Evolutionary conservation across 2,113 vertebrate genomes (phyloP).

Genomic region (Neodontobutis hainanensis): DNA sequence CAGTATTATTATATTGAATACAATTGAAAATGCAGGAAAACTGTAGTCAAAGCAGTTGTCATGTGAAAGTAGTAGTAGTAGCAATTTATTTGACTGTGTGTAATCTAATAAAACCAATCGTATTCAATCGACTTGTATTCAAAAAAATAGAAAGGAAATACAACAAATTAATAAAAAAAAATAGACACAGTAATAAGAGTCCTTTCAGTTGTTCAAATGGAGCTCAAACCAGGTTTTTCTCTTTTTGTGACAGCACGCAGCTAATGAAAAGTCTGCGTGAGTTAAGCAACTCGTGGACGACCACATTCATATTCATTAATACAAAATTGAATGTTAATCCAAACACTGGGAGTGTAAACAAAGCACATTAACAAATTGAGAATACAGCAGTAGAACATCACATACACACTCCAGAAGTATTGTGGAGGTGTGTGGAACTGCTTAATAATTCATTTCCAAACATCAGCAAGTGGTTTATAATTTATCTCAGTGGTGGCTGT

Average conservation of each 20-base stretch:
- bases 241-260: conserved; percentile 21
- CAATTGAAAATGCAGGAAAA: too few relatives aligned
- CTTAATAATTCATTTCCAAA: conserved; percentile 52
- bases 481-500: conserved; percentile 40
- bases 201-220: conserved; percentile 16
- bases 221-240: conserved; percentile 16
- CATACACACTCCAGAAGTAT: conserved; percentile 7
- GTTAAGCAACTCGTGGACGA: conserved; percentile 54
- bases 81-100: too few relatives aligned
- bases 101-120: too few relatives aligned
- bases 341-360: conserved; percentile 52
- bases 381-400: conserved; percentile 16
- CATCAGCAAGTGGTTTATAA: conserved; percentile 50
- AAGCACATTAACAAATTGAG: conserved; percentile 54
- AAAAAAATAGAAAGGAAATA: too few relatives aligned
- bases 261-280: conserved; percentile 43
- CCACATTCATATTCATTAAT: conserved; percentile 66
- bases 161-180: conserved; percentile 1
- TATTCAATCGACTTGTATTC: too few relatives aligned
- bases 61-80: too few relatives aligned
- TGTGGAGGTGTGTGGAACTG: conserved; percentile 23
- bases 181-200: neutral
- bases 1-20: too few relatives aligned
- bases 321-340: conserved; percentile 50
- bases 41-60: too few relatives aligned